Evolutionary conservation across 37 sponge, comb jelly and placozoan genomes (phyloP).

Genomic region (Mnemiopsis leidyi): DNA sequence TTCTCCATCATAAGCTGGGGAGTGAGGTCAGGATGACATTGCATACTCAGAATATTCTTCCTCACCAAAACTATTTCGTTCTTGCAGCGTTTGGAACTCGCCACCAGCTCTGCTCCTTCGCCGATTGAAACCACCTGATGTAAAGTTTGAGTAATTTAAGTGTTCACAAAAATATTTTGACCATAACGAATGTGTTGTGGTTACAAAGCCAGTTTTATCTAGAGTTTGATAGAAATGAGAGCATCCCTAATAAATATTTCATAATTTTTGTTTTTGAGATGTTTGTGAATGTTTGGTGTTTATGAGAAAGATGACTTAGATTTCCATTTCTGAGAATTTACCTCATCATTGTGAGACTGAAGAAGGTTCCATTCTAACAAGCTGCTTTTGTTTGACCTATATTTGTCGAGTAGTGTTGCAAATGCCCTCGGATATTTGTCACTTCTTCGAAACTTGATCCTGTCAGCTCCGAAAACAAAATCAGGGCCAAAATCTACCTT

Average conservation of each 20-base stretch:
- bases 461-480: neutral
- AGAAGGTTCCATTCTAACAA: neutral
- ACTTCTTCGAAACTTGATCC: neutral
- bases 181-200: no score
- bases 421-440: neutral
- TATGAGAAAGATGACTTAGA: no score
- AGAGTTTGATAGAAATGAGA: no score
- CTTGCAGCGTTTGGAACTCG: neutral
- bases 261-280: no score
- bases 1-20: constrained; percentile 30
- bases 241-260: no score
- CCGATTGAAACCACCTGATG: neutral
- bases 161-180: no score
- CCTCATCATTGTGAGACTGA: neutral
- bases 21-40: constrained; percentile 6
- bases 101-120: neutral
- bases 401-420: neutral
- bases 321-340: no score
- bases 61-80: constrained; percentile 23
- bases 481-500: neutral
- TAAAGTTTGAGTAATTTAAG: no score
- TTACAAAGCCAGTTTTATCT: no score
- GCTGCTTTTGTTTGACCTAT: neutral
- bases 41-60: neutral
- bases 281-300: no score